Evolutionary conservation across 1,140 invertebrate species (phyloP).

Genomic region (Psilanteris sp.): DNA sequence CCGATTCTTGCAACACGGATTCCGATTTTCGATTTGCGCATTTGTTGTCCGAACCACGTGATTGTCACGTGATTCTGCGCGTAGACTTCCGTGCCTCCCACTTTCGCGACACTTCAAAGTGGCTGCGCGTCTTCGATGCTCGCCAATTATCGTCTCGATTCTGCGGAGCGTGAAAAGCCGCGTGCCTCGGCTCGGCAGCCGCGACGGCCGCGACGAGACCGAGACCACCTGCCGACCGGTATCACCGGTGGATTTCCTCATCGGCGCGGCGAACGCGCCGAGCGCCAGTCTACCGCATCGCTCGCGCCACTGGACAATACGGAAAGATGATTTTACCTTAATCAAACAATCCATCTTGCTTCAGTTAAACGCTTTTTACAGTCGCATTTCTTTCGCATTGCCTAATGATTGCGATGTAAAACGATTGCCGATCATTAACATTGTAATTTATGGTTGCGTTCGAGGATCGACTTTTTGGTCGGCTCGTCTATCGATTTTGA

Average conservation of each 20-base stretch:
- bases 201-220: slow-evolving; percentile 32
- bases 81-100: slow-evolving; percentile 38
- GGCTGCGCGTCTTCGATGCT: slow-evolving; percentile 49
- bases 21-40: too few species aligned
- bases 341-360: slow-evolving; percentile 8
- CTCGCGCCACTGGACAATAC: slow-evolving; percentile 28
- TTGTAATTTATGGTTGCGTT: too few species aligned
- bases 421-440: not conserved
- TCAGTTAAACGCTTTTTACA: too few species aligned
- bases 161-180: slow-evolving; percentile 60
- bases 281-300: slow-evolving; percentile 57
- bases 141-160: slow-evolving; percentile 64
- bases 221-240: slow-evolving; percentile 59
- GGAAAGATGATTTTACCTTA: slow-evolving; percentile 9
- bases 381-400: too few species aligned
- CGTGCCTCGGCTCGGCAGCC: slow-evolving; percentile 44
- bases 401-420: too few species aligned
- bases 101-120: slow-evolving; percentile 56
- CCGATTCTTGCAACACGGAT: too few species aligned
- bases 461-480: too few species aligned
- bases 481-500: too few species aligned
- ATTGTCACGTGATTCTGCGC: too few species aligned
- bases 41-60: too few species aligned
- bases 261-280: slow-evolving; percentile 17
- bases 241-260: slow-evolving; percentile 55